Evolutionary conservation across 2,797 vertebrate species (phyloP), one percentile per base, ranked within the genome.

Genomic region (Syngnathus rostellatus): DNA sequence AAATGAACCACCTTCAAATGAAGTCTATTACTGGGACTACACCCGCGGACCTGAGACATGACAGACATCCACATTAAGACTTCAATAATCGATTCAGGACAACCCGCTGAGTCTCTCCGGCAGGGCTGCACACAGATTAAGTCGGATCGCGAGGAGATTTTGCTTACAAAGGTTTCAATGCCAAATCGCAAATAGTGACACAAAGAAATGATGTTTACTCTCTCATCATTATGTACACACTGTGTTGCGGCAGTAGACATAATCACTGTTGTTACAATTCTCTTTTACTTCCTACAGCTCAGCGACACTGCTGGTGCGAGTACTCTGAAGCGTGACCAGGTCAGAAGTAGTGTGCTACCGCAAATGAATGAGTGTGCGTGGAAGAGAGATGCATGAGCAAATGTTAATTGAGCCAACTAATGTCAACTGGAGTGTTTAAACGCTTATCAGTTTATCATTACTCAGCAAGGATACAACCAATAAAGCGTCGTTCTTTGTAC

Each of bases 1-100:
- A 87, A 88, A 86, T 83, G 67, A 83, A 74, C 77, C 75, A 58
- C 68, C 71, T 73, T 78, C 70, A 81, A 83, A 86, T 84, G 79
- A 77, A 73, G 77, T 76, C 81, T 79, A 85, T 87, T 84, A 87
- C 72, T 19, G 68, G 63, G 38, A 66, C 60, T 74, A 66, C 77
- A 84, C 68, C 79, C 46, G 65, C 25, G 12, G 67, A 84, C 73
- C 76, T 74, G 62, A 48, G 60, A 68, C 72, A 75, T 70, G 51
- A 55, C 64, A 62, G 51, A 78, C 65, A 17, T 74, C 76, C 66
- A 67, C 74, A 81, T 84, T 77, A 83, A 77, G 74, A 74, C 70
- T 67, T 74, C 62, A 76, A 82, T 78, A 76, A 80, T 70, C 63
- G 41, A 67, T 79, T 75, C 72, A 31, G 72, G 69, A 74, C 74